Base-by-base conservation (phyloP, 2,888 invertebrate genomes). In the Schrankia costaestrigalis region DNA sequence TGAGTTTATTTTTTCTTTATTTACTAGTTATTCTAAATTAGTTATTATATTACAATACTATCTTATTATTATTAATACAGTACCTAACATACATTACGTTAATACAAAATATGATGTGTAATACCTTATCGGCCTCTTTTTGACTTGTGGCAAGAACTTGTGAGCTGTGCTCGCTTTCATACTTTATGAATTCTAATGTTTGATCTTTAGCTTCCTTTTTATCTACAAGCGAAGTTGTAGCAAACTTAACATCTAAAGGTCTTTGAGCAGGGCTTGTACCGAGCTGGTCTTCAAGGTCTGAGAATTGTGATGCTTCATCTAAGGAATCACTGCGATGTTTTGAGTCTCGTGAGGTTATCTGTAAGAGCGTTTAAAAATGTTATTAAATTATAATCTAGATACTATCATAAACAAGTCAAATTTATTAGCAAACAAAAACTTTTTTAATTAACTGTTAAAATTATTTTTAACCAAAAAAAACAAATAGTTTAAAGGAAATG, bases 221-320 rank as follows among this genome's bases (percentile, higher is more conserved):
- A 14, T 62, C 60, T 13, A 54, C 26, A 2, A 56, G 29, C n/a
- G 40, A 46, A 29, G 55, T 50, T 1, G 47, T 57, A 11, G 63
- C 31, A 23, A 57, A 46, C 31, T 68, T 71, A 11, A 66, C 76
- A 23, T 57, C 19, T 6, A 51, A 37, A 12, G 75, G 70, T 38
- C 60, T 75, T 26, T 78, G 84, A 10, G 79, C 78, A 19, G 86
- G 83, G 50, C 85, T 87, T 27, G 78, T 64, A 5, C 82, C 85
- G 10, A 83, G 66, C 63, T 86, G 86, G 29, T 89, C 89, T 42
- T 88, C 89, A 45, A 89, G 66, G 46, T 89, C 89, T 11, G 89
- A 89, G 59, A 88, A 88, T 45, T 87, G 88, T 4, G 89, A 87
- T 1, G 87, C 63, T 61, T 88, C 89, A 28, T 89, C 89, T 44